Base-by-base conservation (phyloP, 2,113 vertebrate species). In the Catagonus wagneri region DNA sequence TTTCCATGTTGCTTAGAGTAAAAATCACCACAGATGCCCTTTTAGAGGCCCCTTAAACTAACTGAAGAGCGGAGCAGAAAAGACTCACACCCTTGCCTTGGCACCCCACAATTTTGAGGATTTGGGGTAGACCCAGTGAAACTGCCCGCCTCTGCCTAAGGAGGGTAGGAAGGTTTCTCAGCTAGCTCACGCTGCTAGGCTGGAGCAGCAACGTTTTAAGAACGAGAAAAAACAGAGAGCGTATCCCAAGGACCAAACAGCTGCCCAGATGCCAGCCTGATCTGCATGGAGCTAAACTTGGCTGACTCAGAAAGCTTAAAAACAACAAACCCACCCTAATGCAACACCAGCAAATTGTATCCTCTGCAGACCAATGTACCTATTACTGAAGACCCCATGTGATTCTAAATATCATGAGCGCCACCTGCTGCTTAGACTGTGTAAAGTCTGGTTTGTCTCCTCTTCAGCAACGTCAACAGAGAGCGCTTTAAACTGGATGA, bases 381-480 rank as follows among this genome's bases (percentile, higher is more conserved):
- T 19, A 10, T 20, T 6, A 3, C 32, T 2, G 27, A 17, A 11
- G 80, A 29, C 15, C 1, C 39, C 1, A 25, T 3, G 39, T 7
- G 52, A 66, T 95, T 97, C 39, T 78, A 61, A 95, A 96, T 39
- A 93, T 39, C 93, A 66, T 81, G 56, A 95, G 96, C 89, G 9
- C 96, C 97, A 95, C 83, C 97, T 98, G 92, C 97, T 96, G 97
- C 1, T 87, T 92, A 80, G 7, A 7, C 14, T n/a, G 13, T 15
- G 63, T 23, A 95, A 91, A 44, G 44, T 11, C 74, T 6, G 20
- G 1, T 12, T 60, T 66, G 54, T 44, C 34, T 71, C 36, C 56
- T 66, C 68, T 69, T 34, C 4, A 22, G 12, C 36, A 76, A 32
- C 32, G 1, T 22, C 2, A 66, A 25, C 27, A 56, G 50, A 87